phyloP scores from a whole-genome alignment of 2,113 vertebrate genomes.

The Rhea pennata region DNA sequence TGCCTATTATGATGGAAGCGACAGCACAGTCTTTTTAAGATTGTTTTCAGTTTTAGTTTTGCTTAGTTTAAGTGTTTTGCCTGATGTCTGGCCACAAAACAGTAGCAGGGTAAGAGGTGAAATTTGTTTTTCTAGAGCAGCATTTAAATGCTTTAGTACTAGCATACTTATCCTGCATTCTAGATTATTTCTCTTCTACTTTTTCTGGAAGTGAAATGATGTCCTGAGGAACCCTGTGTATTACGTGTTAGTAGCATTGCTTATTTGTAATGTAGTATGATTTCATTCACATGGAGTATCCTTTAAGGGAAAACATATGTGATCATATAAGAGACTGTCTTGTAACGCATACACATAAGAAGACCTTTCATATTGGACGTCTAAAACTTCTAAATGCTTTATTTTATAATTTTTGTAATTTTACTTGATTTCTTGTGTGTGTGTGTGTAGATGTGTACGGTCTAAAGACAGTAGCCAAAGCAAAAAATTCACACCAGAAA shows the following conservation, averaged over 20 bases:
- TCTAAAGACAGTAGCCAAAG: neutral
- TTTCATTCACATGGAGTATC: neutral
- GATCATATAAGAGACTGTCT: neutral
- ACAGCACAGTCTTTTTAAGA: neutral
- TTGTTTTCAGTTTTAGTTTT: neutral
- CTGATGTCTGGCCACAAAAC: neutral
- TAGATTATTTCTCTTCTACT: neutral
- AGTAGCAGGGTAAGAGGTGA: neutral
- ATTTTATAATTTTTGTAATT: neutral
- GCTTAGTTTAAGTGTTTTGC: neutral
- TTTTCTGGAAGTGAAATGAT: neutral
- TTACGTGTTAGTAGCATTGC: neutral
- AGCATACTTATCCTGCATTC: neutral
- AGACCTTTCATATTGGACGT: neutral
- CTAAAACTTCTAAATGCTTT: neutral
- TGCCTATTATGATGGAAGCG: neutral
- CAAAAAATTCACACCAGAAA: neutral
- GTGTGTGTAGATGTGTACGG: neutral
- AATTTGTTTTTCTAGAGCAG: neutral
- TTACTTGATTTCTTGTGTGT: neutral
- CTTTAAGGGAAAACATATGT: neutral
- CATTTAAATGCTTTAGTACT: neutral
- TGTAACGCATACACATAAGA: neutral
- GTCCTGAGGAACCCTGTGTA: neutral
- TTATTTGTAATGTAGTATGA: neutral